A percentile compares a stretch with the other conserved stretches of the same genome.
phyloP scores from a whole-genome alignment of 2,113 vertebrate genomes.

The Ciconia maguari region DNA sequence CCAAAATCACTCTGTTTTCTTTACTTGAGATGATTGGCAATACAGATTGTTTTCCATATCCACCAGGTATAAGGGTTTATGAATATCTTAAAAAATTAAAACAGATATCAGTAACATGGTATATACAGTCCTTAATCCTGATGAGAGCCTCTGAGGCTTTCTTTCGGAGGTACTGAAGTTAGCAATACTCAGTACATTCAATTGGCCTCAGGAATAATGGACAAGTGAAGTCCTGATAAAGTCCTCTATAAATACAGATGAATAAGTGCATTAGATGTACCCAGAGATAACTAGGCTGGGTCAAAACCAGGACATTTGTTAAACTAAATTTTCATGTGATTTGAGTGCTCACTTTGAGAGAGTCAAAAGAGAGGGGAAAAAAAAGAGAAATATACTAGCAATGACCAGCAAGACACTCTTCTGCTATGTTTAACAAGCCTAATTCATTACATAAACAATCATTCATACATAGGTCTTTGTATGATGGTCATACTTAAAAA shows the following conservation, averaged over 20 bases:
- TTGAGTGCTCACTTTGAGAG: neutral
- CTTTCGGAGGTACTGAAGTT: neutral
- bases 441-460: neutral
- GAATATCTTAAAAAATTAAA: neutral
- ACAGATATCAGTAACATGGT: neutral
- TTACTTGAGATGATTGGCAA: neutral
- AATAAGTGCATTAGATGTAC: neutral
- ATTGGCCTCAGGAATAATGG: fast-evolving
- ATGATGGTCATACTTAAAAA: neutral
- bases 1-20: neutral
- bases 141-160: neutral
- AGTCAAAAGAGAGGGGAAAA: neutral
- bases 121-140: neutral
- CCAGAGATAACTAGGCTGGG: neutral
- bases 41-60: neutral
- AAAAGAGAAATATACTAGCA: neutral
- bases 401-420: neutral
- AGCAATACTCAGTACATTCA: neutral
- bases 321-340: neutral
- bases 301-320: neutral
- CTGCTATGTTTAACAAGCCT: neutral
- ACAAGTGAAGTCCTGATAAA: neutral
- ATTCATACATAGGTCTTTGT: neutral
- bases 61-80: neutral
- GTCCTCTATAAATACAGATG: neutral